Base-by-base conservation (phyloP, 2,797 vertebrate species). In the Danio tinwini region DNA sequence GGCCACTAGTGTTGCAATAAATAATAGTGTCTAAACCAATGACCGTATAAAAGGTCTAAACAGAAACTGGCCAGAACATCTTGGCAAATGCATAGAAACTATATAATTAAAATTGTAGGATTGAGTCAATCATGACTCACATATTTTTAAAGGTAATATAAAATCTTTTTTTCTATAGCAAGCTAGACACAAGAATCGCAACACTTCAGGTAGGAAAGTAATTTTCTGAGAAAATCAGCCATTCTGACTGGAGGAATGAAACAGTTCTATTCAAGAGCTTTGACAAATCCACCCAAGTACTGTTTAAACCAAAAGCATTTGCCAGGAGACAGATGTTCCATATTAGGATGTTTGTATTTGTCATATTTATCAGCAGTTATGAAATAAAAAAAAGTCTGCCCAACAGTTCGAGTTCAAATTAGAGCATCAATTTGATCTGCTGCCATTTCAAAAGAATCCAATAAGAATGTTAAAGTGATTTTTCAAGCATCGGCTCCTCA, bases 381-480 rank as follows among this genome's bases (percentile, higher is more conserved):
- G 45, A 56, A 42, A 5, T 1, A 29, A 50, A 11, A 14, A 63
- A 44, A 14, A 29, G 45, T 44, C 61, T 53, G 2, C 10, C 37
- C 5, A 75, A 50, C 37, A 3, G 52, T 73, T 73, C 50, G 40
- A 61, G 45, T 59, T n/a, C 9, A 53, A 61, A 78, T 56, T 19
- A 49, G 12, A 70, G 50, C 7, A 21, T 78, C 13, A 42, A 50
- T 78, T 61, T 21, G 55, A 53, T 78, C 62, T 78, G 39, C 47
- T 29, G n/a, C 39, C 37, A 70, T 78, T 71, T 71, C 71, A 37
- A 78, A 42, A 49, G 65, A 69, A 70, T 50, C 42, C 55, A 70
- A 45, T 65, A 76, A 21, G 17, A 65, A 76, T 52, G 44, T 49
- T 49, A 45, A 68, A 70, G 17, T 9, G 63, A 70, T 49, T 78